A percentile compares a stretch with the other conserved stretches of the same genome.
phyloP scores from a whole-genome alignment of 2,113 vertebrate genomes.

The Cervus canadensis region DNA sequence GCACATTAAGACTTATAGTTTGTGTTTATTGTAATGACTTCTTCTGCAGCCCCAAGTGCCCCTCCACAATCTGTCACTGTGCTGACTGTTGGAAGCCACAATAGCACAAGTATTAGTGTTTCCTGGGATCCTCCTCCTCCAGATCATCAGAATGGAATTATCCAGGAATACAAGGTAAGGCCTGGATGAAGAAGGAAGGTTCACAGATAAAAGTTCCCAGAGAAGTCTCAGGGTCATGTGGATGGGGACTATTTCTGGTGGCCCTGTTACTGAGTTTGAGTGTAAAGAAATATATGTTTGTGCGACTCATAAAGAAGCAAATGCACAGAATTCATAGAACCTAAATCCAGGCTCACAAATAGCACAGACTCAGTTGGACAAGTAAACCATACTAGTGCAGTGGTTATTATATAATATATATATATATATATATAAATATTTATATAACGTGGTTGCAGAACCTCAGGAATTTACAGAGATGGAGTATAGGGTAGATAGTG shows the following conservation, averaged over 20 bases:
- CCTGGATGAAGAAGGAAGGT: fast-evolving
- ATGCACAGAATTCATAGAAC: neutral
- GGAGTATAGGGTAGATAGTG: too few relatives aligned
- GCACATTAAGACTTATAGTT: slow-evolving; percentile 17
- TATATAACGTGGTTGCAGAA: neutral
- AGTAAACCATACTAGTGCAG: neutral
- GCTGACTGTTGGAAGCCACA: slow-evolving; percentile 94
- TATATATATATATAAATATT: too few relatives aligned
- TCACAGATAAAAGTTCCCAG: neutral
- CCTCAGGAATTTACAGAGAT: neutral
- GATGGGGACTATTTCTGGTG: neutral
- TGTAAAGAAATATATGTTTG: neutral
- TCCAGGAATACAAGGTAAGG: slow-evolving; percentile 97
- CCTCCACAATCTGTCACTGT: slow-evolving; percentile 98
- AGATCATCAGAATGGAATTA: slow-evolving; percentile 97
- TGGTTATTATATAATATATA: neutral
- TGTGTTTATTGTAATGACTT: slow-evolving; percentile 53
- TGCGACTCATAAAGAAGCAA: neutral
- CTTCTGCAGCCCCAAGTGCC: slow-evolving; percentile 92
- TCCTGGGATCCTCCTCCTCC: slow-evolving; percentile 97
- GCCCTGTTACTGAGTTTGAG: neutral
- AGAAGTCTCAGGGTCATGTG: neutral
- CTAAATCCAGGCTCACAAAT: neutral
- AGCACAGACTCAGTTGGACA: neutral
- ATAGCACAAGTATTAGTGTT: slow-evolving; percentile 98